Evolutionary conservation across 2,888 invertebrate genomes (phyloP).

Genomic region (Spilosoma lubricipeda): DNA sequence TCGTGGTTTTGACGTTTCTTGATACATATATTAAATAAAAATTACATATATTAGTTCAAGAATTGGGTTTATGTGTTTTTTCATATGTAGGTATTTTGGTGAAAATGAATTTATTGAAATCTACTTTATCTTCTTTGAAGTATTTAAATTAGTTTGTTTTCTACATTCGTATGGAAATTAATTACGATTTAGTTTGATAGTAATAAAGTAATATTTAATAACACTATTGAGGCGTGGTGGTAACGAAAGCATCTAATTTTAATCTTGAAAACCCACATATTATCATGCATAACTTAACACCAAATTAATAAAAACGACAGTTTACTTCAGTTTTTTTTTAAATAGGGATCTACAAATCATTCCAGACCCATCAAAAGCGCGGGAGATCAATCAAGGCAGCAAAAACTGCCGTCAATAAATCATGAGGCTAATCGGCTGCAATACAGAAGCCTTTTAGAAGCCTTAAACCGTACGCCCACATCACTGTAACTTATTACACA

Average conservation of each 20-base stretch:
- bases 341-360: constrained; percentile 46
- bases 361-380: constrained; percentile 35
- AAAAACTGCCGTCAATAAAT: constrained; percentile 68
- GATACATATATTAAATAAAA: not conserved
- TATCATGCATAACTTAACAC: constrained; percentile 10
- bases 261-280: not conserved
- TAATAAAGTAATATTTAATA: not conserved
- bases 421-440: constrained; percentile 71
- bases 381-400: constrained; percentile 45
- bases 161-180: not conserved
- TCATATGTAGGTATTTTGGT: not conserved
- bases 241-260: not conserved
- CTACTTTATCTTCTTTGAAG: not conserved
- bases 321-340: constrained; percentile 29
- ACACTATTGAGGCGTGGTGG: not conserved
- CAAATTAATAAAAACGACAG: constrained; percentile 21
- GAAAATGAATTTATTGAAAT: not conserved
- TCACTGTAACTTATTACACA: constrained; percentile 71
- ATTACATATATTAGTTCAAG: not conserved
- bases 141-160: not conserved
- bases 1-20: constrained; percentile 11
- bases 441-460: constrained; percentile 75
- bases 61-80: not conserved
- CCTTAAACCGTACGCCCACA: constrained; percentile 59
- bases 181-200: too few species aligned